phyloP scores from a whole-genome alignment of 1,140 invertebrate species.

The Hormaphis cornu region DNA sequence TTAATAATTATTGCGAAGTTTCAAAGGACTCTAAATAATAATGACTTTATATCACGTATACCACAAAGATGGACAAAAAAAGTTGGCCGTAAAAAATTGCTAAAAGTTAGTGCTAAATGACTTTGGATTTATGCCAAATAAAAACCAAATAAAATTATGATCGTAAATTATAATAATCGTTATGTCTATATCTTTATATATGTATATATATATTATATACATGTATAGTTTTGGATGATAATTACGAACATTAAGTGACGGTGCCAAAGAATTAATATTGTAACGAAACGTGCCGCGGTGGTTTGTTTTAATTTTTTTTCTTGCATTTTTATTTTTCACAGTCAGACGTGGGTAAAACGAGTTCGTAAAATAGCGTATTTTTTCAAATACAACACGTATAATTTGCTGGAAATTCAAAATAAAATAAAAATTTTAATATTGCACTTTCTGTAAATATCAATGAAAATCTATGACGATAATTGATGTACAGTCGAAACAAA shows the following conservation, averaged over 20 bases:
- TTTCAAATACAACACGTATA: too few relatives aligned
- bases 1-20: constrained; percentile 26
- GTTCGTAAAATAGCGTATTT: not conserved
- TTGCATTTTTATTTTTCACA: not conserved
- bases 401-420: too few relatives aligned
- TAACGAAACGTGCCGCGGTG: constrained; percentile 1
- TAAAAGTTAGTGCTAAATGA: constrained; percentile 26
- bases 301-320: constrained; percentile 1
- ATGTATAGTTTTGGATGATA: not conserved
- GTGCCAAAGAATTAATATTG: constrained; percentile 29
- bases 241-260: constrained; percentile 22
- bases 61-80: not conserved
- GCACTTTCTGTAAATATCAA: too few relatives aligned
- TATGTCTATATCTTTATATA: not conserved
- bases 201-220: not conserved
- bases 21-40: constrained; percentile 28
- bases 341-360: too few relatives aligned
- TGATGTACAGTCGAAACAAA: too few relatives aligned
- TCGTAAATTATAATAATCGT: not conserved
- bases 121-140: constrained; percentile 26
- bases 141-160: constrained; percentile 16
- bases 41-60: not conserved
- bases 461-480: too few relatives aligned
- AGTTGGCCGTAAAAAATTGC: constrained; percentile 27
- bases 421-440: too few relatives aligned